These are phyloP conservation scores for Gnatocerus cornutus DNA, from an alignment of 2,888 invertebrate genomes.

Conservation along the genomic window DNA sequence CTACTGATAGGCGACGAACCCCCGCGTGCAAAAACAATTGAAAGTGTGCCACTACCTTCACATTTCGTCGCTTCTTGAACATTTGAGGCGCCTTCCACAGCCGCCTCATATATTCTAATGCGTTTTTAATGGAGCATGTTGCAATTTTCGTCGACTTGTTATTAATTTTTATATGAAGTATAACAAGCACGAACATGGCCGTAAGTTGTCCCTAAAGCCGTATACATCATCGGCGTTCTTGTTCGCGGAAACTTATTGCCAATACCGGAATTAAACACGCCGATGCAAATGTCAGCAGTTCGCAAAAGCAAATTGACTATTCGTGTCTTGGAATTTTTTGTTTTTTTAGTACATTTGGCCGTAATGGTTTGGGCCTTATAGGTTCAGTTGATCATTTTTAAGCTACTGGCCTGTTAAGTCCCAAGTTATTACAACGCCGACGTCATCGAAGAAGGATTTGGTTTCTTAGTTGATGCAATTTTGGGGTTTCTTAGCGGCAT, in stretches of 20 bases:
- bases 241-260: constrained; percentile 39
- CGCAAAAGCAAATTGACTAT: constrained; percentile 18
- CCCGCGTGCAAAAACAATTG: no score
- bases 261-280: constrained; percentile 21
- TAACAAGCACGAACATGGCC: constrained; percentile 29
- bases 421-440: constrained; percentile 76
- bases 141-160: constrained; percentile 29
- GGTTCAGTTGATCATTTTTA: constrained; percentile 78
- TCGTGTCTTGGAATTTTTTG: constrained; percentile 7
- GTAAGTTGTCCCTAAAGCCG: constrained; percentile 22
- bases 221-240: constrained; percentile 21
- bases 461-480: constrained; percentile 77
- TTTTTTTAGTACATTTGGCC: constrained; percentile 21
- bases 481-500: constrained; percentile 89
- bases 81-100: not conserved
- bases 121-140: constrained; percentile 23
- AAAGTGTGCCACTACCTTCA: not conserved
- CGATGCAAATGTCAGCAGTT: not conserved
- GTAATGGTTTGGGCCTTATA: constrained; percentile 80
- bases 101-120: constrained; percentile 16
- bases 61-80: not conserved
- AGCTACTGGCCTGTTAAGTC: constrained; percentile 92
- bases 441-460: constrained; percentile 10
- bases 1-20: no score
- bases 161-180: constrained; percentile 14